phyloP scores from a whole-genome alignment of 1,140 invertebrate species.

The Tetramorium parvispinum region DNA sequence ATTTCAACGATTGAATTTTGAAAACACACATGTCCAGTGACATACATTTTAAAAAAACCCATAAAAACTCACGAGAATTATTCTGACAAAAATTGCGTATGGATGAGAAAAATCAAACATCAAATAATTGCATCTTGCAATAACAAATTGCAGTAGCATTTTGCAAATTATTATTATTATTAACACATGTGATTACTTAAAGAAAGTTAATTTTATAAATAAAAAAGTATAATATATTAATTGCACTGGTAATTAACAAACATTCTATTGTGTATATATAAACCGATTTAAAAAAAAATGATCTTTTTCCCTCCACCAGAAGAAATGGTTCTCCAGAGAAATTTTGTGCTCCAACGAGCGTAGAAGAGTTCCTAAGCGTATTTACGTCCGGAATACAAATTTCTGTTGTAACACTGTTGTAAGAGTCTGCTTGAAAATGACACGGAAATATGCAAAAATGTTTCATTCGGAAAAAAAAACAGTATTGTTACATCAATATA shows the following conservation, averaged over 20 bases:
- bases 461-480: neutral
- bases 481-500: neutral
- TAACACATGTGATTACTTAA: neutral
- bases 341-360: constrained; percentile 48
- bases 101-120: neutral
- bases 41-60: neutral
- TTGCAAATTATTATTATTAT: neutral
- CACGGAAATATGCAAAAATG: neutral
- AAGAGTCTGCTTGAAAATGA: neutral
- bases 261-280: neutral
- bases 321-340: constrained; percentile 55
- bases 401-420: constrained; percentile 8
- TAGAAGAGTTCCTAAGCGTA: constrained; percentile 3
- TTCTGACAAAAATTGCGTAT: neutral
- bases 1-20: neutral
- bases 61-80: neutral
- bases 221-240: neutral
- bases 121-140: neutral
- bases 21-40: neutral
- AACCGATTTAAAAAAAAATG: neutral
- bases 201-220: neutral
- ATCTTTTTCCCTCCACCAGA: neutral
- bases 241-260: neutral
- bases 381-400: constrained; percentile 21
- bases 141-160: neutral